A percentile compares a stretch with the other conserved stretches of the same genome.
Conservation (phyloP, 2,797 vertebrate genomes). For the Hapalemur alaotrensis region DNA sequence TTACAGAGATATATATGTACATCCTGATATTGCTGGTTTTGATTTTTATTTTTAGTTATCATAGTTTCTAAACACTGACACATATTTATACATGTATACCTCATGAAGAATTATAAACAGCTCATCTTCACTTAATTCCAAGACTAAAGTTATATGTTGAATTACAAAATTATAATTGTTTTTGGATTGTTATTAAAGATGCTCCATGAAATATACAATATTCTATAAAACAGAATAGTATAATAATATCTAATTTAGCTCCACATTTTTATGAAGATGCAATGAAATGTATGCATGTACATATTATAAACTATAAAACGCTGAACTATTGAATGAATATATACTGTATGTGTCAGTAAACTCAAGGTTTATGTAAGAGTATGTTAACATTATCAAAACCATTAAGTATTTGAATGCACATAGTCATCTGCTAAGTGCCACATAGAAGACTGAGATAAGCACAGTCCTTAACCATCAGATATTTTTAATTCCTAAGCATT, state of each 20-base stretch:
- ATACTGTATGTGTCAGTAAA: background rate
- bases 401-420: background rate
- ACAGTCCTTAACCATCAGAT: background rate
- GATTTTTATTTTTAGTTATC: background rate
- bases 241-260: background rate
- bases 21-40: background rate
- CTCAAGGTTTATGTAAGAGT: background rate
- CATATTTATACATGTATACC: background rate
- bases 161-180: background rate
- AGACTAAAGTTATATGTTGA: background rate
- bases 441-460: background rate
- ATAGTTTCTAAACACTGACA: background rate
- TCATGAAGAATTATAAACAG: background rate
- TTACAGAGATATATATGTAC: slow-evolving; percentile 6
- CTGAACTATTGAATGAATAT: background rate
- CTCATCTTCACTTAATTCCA: background rate
- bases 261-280: background rate
- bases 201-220: rapidly evolving
- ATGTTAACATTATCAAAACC: background rate
- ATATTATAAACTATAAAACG: background rate
- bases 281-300: background rate
- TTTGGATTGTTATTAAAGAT: background rate
- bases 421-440: background rate
- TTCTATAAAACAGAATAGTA: background rate
- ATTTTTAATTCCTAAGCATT: background rate